Conservation (phyloP, 2,113 vertebrate genomes). For the Furnarius figulus region DNA sequence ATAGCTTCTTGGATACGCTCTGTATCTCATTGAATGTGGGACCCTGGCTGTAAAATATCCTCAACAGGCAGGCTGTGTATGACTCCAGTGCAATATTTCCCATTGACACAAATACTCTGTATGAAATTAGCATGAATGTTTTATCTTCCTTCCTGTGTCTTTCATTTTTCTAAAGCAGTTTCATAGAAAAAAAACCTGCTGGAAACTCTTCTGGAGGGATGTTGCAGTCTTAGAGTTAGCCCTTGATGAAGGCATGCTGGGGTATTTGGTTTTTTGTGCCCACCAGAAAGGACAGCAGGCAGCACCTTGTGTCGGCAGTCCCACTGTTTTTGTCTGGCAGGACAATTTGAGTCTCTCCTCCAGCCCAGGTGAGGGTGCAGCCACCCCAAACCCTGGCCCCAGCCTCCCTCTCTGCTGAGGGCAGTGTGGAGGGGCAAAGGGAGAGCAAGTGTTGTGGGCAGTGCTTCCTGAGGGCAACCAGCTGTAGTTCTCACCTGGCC, state of each 20-base stretch:
- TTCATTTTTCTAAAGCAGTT: not conserved
- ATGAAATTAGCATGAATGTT: not conserved
- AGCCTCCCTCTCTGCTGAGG: not conserved
- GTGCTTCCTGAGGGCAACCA: accelerated
- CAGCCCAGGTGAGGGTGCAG: accelerated
- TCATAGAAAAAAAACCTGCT: not conserved
- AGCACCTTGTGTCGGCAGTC: not conserved
- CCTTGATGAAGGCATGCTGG: not conserved
- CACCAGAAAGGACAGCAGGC: not conserved
- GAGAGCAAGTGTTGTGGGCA: not conserved
- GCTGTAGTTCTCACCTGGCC: no score
- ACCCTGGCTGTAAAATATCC: not conserved
- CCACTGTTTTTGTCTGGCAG: not conserved
- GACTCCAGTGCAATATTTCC: not conserved
- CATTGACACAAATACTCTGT: not conserved
- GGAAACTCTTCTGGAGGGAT: not conserved
- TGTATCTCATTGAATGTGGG: not conserved
- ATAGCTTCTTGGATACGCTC: not conserved
- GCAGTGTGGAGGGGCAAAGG: not conserved
- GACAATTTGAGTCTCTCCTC: not conserved
- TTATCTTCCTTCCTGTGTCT: not conserved
- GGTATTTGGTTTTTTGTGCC: not conserved
- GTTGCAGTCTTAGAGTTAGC: not conserved
- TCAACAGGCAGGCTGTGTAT: not conserved
- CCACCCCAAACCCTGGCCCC: not conserved